These are phyloP conservation scores for Cinara cedri DNA, from an alignment of 2,888 invertebrate genomes.

Conservation along the genomic window DNA sequence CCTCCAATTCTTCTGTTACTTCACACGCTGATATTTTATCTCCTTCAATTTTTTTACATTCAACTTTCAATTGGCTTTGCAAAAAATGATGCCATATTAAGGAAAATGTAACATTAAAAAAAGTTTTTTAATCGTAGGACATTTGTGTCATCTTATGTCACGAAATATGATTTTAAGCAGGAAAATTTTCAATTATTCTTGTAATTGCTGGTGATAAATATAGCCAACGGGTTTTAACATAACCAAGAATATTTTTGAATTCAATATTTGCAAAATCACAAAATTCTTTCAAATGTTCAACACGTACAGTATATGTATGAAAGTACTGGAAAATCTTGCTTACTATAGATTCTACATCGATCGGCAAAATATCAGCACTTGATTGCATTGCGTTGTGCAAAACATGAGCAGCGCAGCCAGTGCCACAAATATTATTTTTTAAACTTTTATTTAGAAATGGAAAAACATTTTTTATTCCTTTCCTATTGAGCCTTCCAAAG, in stretches of 20 bases:
- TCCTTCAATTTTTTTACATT: constrained; percentile 42
- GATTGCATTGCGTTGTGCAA: no score
- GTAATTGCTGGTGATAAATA: constrained; percentile 60
- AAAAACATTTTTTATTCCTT: constrained; percentile 59
- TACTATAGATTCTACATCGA: constrained; percentile 61
- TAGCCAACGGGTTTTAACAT: constrained; percentile 57
- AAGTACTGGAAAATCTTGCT: constrained; percentile 62
- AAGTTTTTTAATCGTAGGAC: no score
- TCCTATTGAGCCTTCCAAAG: constrained; percentile 35
- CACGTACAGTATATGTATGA: constrained; percentile 62
- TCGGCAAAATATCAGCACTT: constrained; percentile 61
- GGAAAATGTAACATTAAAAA: no score
- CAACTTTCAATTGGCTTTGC: constrained; percentile 26
- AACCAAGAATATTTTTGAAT: constrained; percentile 60
- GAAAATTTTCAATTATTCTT: constrained; percentile 59
- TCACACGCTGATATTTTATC: constrained; percentile 1
- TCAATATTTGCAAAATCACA: constrained; percentile 61
- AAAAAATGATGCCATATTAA: not conserved
- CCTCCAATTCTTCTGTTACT: not conserved
- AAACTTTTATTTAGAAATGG: constrained; percentile 58
- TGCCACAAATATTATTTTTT: constrained; percentile 58
- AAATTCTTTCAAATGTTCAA: constrained; percentile 61
- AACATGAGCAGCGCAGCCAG: constrained; percentile 62
- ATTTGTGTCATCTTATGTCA: constrained; percentile 59
- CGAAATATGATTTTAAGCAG: constrained; percentile 60